Base-by-base conservation (phyloP, 2,113 vertebrate genomes). In the Psammodynastes pulverulentus region DNA sequence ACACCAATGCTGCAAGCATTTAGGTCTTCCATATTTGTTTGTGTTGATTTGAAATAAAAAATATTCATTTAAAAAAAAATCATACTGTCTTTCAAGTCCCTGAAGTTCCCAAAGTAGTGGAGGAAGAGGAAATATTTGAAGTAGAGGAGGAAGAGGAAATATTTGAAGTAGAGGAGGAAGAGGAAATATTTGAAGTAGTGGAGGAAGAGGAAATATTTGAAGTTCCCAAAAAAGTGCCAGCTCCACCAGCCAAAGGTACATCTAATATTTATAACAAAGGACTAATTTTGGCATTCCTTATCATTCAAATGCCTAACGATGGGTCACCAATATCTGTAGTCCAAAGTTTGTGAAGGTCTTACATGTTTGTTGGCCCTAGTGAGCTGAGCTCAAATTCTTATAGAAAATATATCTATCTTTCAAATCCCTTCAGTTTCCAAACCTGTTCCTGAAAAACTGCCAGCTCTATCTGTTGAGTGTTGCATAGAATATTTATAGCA, bases 381-480 rank as follows among this genome's bases (percentile, higher is more conserved):
- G 21, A 19, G 1, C 43, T 54, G 53, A 45, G 53, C 39, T 26
- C 39, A 52, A 51, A 88, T 34, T 88, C 9, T 53, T 88, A 53
- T 10, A 39, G 21, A 23, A 88, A 53, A 79, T 43, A 43, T 3
- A 39, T 79, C 72, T 79, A 19, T 72, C 7, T 79, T 79, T 79
- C 72, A 21, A 79, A 43, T 43, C 34, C 67, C 96, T 24, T 95
- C 96, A 94, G 91, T 97, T 89, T 97, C 94, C 91, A 97, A 97
- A 96, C 94, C 94, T 54, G 94, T 93, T 93, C 95, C 95, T 96
- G 97, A 97, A 96, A 98, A 97, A 95, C 26, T 96, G 87, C 94
- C 92, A 89, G 29, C 95, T 95, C 96, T 96, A 94, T 93, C 94
- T 94, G 85, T 43, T 39, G 34, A 34, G 3, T 43, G 7, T 79